Conservation (phyloP, 2,888 invertebrate genomes). For the Eupeodes luniger region DNA sequence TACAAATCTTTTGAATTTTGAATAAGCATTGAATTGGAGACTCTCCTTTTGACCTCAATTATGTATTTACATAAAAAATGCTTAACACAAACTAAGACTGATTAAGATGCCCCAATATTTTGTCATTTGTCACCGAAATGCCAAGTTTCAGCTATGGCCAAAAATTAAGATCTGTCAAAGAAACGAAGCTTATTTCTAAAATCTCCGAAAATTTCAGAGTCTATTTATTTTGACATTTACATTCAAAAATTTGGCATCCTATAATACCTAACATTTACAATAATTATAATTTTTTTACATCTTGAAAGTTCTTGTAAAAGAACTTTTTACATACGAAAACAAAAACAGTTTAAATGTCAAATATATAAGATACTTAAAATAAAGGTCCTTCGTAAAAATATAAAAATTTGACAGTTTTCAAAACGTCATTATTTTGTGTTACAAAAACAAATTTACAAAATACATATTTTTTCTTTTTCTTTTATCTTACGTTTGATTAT, state of each 20-base stretch:
- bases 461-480: not conserved
- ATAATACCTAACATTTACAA: not conserved
- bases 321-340: not conserved
- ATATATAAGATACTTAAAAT: not conserved
- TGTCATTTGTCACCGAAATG: no score
- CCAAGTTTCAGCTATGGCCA: no score
- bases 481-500: slow-evolving; percentile 53
- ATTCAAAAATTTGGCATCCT: not conserved
- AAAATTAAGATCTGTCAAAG: no score
- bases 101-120: no score
- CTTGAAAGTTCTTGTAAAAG: not conserved
- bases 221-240: slow-evolving; percentile 1
- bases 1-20: no score
- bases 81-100: no score
- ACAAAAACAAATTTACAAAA: slow-evolving; percentile 33
- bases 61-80: no score
- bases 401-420: slow-evolving; percentile 9
- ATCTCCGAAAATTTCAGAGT: not conserved
- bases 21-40: no score
- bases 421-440: slow-evolving; percentile 38
- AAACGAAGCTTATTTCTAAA: not conserved
- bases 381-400: not conserved
- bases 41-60: no score
- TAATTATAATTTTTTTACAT: not conserved
- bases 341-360: slow-evolving; percentile 4